phyloP scores from a whole-genome alignment of 2,888 invertebrate species.

The Acanthococcus lagerstroemiae region DNA sequence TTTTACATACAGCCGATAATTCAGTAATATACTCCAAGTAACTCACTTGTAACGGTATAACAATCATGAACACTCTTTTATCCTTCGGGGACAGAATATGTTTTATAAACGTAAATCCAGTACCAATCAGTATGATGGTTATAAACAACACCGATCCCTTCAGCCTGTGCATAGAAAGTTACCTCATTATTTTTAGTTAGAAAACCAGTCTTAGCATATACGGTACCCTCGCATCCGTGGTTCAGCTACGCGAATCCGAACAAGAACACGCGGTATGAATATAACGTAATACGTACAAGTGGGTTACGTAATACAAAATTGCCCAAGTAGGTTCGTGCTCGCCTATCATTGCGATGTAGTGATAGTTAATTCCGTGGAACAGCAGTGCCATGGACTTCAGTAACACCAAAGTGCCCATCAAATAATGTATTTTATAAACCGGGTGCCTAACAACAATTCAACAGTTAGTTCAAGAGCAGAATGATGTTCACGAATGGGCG shows the following conservation, averaged over 20 bases:
- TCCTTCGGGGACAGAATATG: slow-evolving; percentile 92
- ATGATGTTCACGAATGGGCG: slow-evolving; percentile 22
- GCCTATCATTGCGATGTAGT: slow-evolving; percentile 85
- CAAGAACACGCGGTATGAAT: neutral
- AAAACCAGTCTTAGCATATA: neutral
- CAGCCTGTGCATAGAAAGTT: slow-evolving; percentile 47
- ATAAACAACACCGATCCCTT: slow-evolving; percentile 91
- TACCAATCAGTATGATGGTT: slow-evolving; percentile 90
- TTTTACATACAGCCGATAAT: too few relatives aligned
- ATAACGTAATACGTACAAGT: slow-evolving; percentile 61
- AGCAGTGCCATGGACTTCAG: slow-evolving; percentile 83
- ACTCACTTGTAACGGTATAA: slow-evolving; percentile 85
- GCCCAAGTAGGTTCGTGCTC: slow-evolving; percentile 97
- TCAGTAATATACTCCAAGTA: too few relatives aligned
- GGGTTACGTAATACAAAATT: slow-evolving; percentile 92
- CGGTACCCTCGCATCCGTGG: neutral
- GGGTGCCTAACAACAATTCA: slow-evolving; percentile 51
- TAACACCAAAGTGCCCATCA: slow-evolving; percentile 90
- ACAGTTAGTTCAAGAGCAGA: slow-evolving; percentile 18
- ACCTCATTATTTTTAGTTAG: too few relatives aligned
- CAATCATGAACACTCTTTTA: slow-evolving; percentile 93
- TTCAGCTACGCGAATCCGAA: neutral
- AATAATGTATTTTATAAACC: slow-evolving; percentile 89
- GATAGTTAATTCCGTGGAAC: slow-evolving; percentile 89
- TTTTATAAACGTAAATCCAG: slow-evolving; percentile 98